A percentile compares a stretch with the other conserved stretches of the same genome.
phyloP scores from a whole-genome alignment of 2,888 invertebrate genomes.

The Coecobrya sp. region DNA sequence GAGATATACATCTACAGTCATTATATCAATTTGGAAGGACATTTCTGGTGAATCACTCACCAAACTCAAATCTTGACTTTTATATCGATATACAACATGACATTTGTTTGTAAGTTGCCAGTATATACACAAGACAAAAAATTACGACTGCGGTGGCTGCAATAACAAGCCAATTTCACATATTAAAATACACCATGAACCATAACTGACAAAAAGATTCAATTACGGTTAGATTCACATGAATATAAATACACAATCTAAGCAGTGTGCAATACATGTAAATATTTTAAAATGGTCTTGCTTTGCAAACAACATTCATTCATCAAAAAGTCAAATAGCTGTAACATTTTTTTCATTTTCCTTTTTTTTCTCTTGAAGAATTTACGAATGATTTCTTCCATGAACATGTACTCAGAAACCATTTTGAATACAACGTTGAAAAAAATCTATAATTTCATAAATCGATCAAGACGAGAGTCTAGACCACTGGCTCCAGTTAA shows the following conservation, averaged over 20 bases:
- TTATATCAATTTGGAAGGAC: constrained; percentile 55
- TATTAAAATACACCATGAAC: constrained; percentile 1
- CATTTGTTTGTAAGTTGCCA: constrained; percentile 25
- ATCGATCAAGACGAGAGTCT: no score
- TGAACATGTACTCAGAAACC: not conserved
- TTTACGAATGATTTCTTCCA: not conserved
- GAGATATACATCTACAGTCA: constrained; percentile 23
- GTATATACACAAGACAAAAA: not conserved
- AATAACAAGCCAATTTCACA: constrained; percentile 37
- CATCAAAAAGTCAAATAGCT: not conserved
- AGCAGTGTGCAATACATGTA: not conserved
- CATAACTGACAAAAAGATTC: not conserved
- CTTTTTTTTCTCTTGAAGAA: not conserved
- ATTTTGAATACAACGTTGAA: not conserved
- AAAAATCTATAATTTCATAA: no score
- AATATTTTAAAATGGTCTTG: not conserved
- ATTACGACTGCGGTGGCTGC: not conserved
- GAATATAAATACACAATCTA: not conserved
- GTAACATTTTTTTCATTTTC: not conserved
- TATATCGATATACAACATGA: not conserved
- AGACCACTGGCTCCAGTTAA: no score
- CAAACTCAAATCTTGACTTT: not conserved
- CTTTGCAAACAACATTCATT: not conserved
- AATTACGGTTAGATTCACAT: not conserved
- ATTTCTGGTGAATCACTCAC: constrained; percentile 66